A percentile compares a stretch with the other conserved stretches of the same genome.
These are phyloP conservation scores for Lemur catta DNA, from an alignment of 2,797 vertebrate genomes.

Conservation along the genomic window DNA sequence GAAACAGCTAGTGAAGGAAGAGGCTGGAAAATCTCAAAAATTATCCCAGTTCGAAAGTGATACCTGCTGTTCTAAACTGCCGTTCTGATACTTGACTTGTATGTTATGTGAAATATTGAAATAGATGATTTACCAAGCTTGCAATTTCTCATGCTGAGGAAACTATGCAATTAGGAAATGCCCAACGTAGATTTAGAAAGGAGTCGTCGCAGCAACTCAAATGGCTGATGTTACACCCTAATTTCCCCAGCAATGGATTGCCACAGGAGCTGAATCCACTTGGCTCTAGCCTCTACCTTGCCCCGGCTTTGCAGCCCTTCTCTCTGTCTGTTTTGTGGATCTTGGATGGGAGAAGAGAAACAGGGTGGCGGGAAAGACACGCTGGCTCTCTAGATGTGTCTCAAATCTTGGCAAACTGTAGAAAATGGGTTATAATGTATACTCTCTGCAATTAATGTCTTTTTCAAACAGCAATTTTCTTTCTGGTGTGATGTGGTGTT, in stretches of 20 bases:
- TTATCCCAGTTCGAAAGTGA: conserved; percentile 12
- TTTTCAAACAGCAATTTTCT: background rate
- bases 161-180: conserved; percentile 52
- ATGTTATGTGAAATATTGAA: conserved; percentile 47
- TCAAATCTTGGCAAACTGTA: background rate
- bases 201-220: background rate
- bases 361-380: background rate
- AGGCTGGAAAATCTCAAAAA: conserved; percentile 52
- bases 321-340: background rate
- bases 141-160: conserved; percentile 61
- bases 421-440: background rate
- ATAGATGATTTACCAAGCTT: conserved; percentile 45
- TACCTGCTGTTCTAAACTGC: conserved; percentile 58
- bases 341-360: background rate
- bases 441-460: background rate
- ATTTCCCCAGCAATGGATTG: conserved; percentile 34
- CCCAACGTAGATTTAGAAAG: conserved; percentile 46
- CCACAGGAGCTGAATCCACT: background rate
- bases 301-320: background rate
- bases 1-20: conserved; percentile 43
- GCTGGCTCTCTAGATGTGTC: background rate
- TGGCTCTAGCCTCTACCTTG: background rate
- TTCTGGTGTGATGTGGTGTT: background rate
- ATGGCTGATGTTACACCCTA: conserved; percentile 1
- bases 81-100: conserved; percentile 24